Base-by-base conservation (phyloP, 2,797 vertebrate genomes). In the Apodemus agrarius region DNA sequence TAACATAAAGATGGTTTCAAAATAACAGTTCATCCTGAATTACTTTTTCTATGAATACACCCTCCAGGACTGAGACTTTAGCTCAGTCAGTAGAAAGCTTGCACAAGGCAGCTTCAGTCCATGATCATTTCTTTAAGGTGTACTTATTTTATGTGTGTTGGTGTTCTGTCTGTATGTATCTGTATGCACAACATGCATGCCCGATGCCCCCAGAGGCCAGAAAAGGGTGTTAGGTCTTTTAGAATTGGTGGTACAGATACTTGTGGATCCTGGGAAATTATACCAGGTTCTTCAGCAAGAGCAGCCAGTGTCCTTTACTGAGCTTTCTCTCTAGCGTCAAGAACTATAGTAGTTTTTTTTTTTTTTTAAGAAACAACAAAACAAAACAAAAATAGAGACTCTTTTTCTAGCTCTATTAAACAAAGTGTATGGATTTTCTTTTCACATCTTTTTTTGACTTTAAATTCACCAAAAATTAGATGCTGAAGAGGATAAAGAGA, bases 391-490 rank as follows among this genome's bases (percentile, higher is more conserved):
- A 17, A 26, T 14, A 52, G 16, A 6, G 9, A 61, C 52, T 69
- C 3, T n/a, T 94, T 88, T 22, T 22, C 43, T 86, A 88, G 16
- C 17, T 88, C 49, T 95, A 46, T 76, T 89, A 96, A 76, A 72
- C 34, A 85, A 75, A 94, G 13, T 84, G 59, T 84, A 31, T 93
- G 26, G 81, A 67, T 81, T 88, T 92, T 97, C 24, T 61, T 84
- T 90, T 24, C 9, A 76, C 88, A 91, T 83, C n/a, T 86, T 59
- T 21, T 22, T 49, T 43, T 95, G 67, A 90, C 63, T 49, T 84
- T 90, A 94, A 89, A 75, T 95, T 74, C n/a, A 91, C 40, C 37
- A 93, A 94, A 95, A 90, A 69, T 94, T 59, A 95, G 22, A 6
- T 93, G 0, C 34, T 84, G 93, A 12, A 85, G 34, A 89, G 4